Evolutionary conservation across 2,797 vertebrate genomes (phyloP).

Genomic region (Chromobotia macracanthus): DNA sequence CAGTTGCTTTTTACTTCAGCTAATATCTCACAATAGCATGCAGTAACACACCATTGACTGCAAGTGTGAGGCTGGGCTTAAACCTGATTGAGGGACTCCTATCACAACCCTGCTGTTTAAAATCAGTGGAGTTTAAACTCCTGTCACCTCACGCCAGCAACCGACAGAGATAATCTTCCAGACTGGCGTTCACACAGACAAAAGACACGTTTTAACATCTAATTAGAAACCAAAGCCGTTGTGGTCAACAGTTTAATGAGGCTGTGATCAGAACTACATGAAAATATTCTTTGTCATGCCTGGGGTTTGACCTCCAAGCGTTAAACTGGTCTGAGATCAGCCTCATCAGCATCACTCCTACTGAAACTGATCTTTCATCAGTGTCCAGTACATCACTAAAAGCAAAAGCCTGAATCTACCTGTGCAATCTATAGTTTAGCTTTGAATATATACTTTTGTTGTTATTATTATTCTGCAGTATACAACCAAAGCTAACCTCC

Average conservation of each 20-base stretch:
- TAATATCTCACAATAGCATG: background rate
- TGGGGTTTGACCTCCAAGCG: background rate
- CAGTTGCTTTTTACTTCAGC: background rate
- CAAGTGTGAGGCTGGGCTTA: background rate
- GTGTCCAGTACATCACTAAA: background rate
- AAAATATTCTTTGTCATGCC: too few relatives aligned
- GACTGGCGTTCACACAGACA: constrained; percentile 70
- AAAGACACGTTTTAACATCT: constrained; percentile 82
- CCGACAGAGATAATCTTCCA: constrained; percentile 77
- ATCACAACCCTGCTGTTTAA: constrained; percentile 11
- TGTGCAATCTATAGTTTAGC: background rate
- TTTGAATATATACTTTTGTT: too few relatives aligned
- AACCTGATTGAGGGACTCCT: background rate
- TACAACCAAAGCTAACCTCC: background rate
- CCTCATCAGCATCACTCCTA: background rate
- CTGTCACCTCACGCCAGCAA: constrained; percentile 19
- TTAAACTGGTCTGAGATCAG: background rate
- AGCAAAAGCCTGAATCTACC: background rate
- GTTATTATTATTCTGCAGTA: too few relatives aligned
- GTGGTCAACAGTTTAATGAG: constrained; percentile 83
- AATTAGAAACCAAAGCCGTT: constrained; percentile 84
- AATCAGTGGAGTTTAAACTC: constrained; percentile 8
- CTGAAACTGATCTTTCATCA: background rate
- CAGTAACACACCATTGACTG: too few relatives aligned
- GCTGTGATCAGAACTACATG: constrained; percentile 76